A percentile compares a stretch with the other conserved stretches of the same genome.
Evolutionary conservation across 2,888 invertebrate genomes (phyloP).

Genomic region (Drosophila neutralis): DNA sequence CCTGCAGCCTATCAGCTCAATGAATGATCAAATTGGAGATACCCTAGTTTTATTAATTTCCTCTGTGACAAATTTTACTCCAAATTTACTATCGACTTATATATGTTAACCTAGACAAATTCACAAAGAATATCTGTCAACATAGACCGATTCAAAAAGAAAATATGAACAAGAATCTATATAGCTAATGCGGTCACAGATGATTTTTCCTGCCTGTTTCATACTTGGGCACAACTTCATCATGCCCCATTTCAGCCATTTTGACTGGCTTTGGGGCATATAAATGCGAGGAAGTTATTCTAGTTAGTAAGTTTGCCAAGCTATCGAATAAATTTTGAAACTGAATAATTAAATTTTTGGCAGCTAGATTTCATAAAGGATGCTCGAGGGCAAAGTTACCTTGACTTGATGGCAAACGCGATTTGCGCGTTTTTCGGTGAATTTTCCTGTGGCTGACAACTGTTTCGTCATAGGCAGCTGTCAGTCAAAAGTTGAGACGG

Average conservation of each 20-base stretch:
- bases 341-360: slow-evolving; percentile 2
- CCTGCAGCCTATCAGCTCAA: neutral
- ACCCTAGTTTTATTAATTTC: neutral
- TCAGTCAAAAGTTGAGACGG: slow-evolving; percentile 48
- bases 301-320: neutral
- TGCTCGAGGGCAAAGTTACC: slow-evolving; percentile 18
- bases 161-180: neutral
- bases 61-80: too few species aligned
- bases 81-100: too few species aligned
- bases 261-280: neutral
- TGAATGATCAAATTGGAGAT: neutral
- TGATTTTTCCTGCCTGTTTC: neutral
- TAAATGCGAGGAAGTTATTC: neutral
- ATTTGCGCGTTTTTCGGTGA: slow-evolving; percentile 26
- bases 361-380: slow-evolving; percentile 12
- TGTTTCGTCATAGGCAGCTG: slow-evolving; percentile 52
- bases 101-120: too few species aligned
- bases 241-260: neutral
- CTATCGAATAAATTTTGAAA: neutral
- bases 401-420: slow-evolving; percentile 30
- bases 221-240: neutral
- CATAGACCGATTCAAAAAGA: too few species aligned
- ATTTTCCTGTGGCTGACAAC: slow-evolving; percentile 47
- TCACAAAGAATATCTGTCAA: too few species aligned
- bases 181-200: neutral